A percentile compares a stretch with the other conserved stretches of the same genome.
phyloP scores from a whole-genome alignment of 2,888 invertebrate genomes.

The Amphipoea lucens region DNA sequence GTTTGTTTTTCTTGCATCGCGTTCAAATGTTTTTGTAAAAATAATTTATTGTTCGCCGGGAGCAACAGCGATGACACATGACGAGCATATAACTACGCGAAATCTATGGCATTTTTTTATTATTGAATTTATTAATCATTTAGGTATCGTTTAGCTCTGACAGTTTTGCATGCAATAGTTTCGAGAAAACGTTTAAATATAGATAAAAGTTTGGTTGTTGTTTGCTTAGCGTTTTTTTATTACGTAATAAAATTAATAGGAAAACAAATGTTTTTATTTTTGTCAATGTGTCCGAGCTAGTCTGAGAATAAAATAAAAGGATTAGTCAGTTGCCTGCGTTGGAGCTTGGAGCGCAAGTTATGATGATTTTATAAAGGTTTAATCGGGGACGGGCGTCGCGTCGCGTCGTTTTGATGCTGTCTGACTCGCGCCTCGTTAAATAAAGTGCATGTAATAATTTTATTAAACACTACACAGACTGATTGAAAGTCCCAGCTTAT shows the following conservation, averaged over 20 bases:
- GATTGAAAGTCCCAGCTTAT: slow-evolving; percentile 29
- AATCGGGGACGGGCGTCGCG: slow-evolving; percentile 46
- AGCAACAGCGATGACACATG: slow-evolving; percentile 66
- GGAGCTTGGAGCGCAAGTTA: slow-evolving; percentile 38
- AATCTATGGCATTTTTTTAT: slow-evolving; percentile 60
- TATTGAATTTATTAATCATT: slow-evolving; percentile 67
- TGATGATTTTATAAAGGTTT: slow-evolving; percentile 56
- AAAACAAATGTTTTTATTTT: slow-evolving; percentile 50
- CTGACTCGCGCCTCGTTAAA: slow-evolving; percentile 48
- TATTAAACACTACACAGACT: slow-evolving; percentile 51
- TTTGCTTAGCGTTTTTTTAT: slow-evolving; percentile 15
- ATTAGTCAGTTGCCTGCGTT: slow-evolving; percentile 39
- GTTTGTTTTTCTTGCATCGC: slow-evolving; percentile 58
- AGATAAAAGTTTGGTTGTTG: slow-evolving; percentile 45
- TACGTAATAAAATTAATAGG: slow-evolving; percentile 45
- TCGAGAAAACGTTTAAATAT: slow-evolving; percentile 52
- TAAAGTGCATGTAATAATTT: slow-evolving; percentile 57
- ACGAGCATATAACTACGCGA: slow-evolving; percentile 62
- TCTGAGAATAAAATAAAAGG: slow-evolving; percentile 46
- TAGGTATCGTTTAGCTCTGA: slow-evolving; percentile 53
- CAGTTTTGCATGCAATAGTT: slow-evolving; percentile 58
- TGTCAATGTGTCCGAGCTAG: slow-evolving; percentile 33
- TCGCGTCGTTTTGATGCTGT: slow-evolving; percentile 47
- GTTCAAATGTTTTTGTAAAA: slow-evolving; percentile 59
- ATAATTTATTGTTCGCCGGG: slow-evolving; percentile 64